These are phyloP conservation scores for Arizona elegans DNA, from an alignment of 2,113 vertebrate genomes.

Conservation along the genomic window DNA sequence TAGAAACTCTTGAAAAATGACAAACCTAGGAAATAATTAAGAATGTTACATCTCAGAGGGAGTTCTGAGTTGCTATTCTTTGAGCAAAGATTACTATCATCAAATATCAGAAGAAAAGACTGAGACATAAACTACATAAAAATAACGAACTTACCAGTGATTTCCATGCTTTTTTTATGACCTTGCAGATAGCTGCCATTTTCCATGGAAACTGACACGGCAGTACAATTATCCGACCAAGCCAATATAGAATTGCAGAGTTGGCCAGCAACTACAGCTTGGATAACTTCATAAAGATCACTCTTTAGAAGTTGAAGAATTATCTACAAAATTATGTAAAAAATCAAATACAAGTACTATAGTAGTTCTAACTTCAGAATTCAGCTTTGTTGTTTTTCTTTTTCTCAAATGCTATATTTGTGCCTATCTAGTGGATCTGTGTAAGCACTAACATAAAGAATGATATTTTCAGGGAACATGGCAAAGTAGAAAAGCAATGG, in stretches of 20 bases:
- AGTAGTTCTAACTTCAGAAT: background rate
- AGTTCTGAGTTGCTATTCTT: background rate
- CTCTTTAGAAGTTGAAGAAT: conserved; percentile 80
- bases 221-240: conserved; percentile 75
- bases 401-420: background rate
- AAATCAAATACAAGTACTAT: background rate
- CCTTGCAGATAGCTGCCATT: conserved; percentile 78
- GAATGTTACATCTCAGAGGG: background rate
- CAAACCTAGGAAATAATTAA: background rate
- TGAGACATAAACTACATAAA: background rate
- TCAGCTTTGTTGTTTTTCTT: conserved; percentile 6
- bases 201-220: conserved; percentile 84
- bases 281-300: conserved; percentile 82
- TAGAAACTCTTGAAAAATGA: background rate
- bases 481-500: background rate
- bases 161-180: conserved; percentile 75
- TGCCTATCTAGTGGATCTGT: background rate
- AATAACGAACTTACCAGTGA: conserved; percentile 71
- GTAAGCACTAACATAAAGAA: background rate
- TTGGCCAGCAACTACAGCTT: conserved; percentile 72
- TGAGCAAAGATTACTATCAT: background rate
- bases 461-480: background rate
- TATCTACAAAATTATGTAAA: conserved; percentile 64
- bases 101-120: background rate
- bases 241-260: conserved; percentile 71